phyloP scores from a whole-genome alignment of 1,140 invertebrate genomes.

The Zophobas atratus region DNA sequence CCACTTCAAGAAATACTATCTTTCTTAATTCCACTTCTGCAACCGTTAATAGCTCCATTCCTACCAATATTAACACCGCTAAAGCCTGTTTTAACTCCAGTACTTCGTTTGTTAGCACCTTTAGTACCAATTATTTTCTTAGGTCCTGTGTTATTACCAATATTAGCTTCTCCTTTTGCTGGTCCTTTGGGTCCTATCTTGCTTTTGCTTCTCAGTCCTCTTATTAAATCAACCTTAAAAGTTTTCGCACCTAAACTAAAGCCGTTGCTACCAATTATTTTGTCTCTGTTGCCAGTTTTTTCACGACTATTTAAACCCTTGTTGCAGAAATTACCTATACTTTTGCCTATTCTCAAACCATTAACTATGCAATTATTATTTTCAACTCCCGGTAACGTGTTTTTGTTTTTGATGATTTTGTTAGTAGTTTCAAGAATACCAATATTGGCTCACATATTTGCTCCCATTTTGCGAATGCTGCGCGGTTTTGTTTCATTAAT shows the following conservation, averaged over 20 bases:
- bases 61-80: not conserved
- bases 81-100: not conserved
- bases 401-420: not conserved
- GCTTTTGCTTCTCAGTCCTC: not conserved
- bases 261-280: not conserved
- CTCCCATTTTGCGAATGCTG: not conserved
- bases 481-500: too few species aligned
- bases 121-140: constrained; percentile 6
- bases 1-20: not conserved
- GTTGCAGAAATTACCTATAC: not conserved
- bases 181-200: constrained; percentile 4
- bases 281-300: not conserved
- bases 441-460: not conserved
- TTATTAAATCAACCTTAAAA: not conserved
- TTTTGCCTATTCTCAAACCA: not conserved
- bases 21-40: not conserved
- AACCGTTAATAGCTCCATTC: constrained; percentile 10
- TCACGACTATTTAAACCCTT: not conserved
- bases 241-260: not conserved
- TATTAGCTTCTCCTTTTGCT: constrained; percentile 7
- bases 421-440: not conserved
- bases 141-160: constrained; percentile 16
- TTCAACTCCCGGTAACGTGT: not conserved
- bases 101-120: constrained; percentile 11
- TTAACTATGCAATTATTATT: too few species aligned